Evolutionary conservation across 2,888 invertebrate genomes (phyloP).

Genomic region (Drosophila hawaiiensis): DNA sequence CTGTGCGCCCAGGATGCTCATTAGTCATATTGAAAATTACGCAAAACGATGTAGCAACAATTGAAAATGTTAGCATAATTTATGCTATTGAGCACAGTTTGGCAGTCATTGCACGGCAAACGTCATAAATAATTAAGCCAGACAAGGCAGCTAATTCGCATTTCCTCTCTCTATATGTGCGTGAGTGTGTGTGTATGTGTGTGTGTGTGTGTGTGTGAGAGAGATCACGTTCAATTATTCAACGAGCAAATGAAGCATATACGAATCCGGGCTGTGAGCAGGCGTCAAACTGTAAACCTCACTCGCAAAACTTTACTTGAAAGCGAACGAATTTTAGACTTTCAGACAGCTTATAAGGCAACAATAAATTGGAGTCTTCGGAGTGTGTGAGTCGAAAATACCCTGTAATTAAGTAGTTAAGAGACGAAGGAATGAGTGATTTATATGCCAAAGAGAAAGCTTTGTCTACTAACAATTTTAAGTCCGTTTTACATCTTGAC

Average conservation of each 20-base stretch:
- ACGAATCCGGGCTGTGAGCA: constrained; percentile 51
- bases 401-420: neutral
- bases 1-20: constrained; percentile 36
- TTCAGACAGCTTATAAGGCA: constrained; percentile 17
- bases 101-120: constrained; percentile 52
- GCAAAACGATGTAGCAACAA: constrained; percentile 59
- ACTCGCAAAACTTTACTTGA: constrained; percentile 56
- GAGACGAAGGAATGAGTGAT: neutral
- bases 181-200: constrained; percentile 1
- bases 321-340: constrained; percentile 48
- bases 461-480: neutral
- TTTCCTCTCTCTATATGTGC: neutral
- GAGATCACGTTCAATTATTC: constrained; percentile 67
- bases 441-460: neutral
- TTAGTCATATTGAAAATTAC: constrained; percentile 71
- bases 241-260: constrained; percentile 62
- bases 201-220: constrained; percentile 8
- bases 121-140: constrained; percentile 64
- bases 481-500: neutral
- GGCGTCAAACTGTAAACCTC: constrained; percentile 74
- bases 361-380: neutral
- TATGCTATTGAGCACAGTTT: constrained; percentile 61
- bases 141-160: constrained; percentile 67
- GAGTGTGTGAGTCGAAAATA: neutral
- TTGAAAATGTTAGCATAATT: constrained; percentile 67